Conservation (phyloP, 2,888 invertebrate species). For the Halocaridina rubra region DNA sequence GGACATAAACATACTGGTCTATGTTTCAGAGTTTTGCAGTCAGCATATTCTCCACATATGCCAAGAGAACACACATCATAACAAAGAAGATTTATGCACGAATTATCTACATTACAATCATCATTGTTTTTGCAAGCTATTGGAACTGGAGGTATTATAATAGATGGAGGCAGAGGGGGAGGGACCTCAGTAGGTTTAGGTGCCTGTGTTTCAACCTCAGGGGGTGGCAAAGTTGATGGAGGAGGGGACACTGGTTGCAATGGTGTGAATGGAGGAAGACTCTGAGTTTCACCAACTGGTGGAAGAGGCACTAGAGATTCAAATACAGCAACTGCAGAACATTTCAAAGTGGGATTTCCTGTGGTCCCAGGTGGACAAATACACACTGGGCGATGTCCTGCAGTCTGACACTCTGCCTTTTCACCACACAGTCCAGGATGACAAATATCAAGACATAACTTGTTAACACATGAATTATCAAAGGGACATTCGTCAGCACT, state of each 20-base stretch:
- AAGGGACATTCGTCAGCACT: slow-evolving; percentile 66
- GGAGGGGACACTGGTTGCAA: slow-evolving; percentile 27
- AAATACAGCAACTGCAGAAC: slow-evolving; percentile 47
- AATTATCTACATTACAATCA: slow-evolving; percentile 80
- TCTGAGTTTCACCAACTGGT: slow-evolving; percentile 30
- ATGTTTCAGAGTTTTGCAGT: slow-evolving; percentile 80
- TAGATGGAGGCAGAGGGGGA: slow-evolving; percentile 68
- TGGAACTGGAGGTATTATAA: slow-evolving; percentile 71
- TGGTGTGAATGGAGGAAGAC: slow-evolving; percentile 24
- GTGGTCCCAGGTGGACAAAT: slow-evolving; percentile 70
- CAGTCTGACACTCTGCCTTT: slow-evolving; percentile 73
- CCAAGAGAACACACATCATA: slow-evolving; percentile 83
- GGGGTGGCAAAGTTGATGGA: slow-evolving; percentile 27
- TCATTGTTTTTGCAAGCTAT: slow-evolving; percentile 75
- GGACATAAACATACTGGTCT: slow-evolving; percentile 72
- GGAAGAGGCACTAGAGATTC: slow-evolving; percentile 4
- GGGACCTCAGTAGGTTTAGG: slow-evolving; percentile 2
- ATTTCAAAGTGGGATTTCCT: slow-evolving; percentile 61
- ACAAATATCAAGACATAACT: slow-evolving; percentile 55
- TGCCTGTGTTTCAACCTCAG: slow-evolving; percentile 10
- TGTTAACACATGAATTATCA: slow-evolving; percentile 65
- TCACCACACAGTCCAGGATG: slow-evolving; percentile 66
- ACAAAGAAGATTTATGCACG: slow-evolving; percentile 80
- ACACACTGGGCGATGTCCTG: slow-evolving; percentile 83
- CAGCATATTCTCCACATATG: slow-evolving; percentile 77